Evolutionary conservation across 2,113 vertebrate genomes (phyloP).

Genomic region (Eira barbara): DNA sequence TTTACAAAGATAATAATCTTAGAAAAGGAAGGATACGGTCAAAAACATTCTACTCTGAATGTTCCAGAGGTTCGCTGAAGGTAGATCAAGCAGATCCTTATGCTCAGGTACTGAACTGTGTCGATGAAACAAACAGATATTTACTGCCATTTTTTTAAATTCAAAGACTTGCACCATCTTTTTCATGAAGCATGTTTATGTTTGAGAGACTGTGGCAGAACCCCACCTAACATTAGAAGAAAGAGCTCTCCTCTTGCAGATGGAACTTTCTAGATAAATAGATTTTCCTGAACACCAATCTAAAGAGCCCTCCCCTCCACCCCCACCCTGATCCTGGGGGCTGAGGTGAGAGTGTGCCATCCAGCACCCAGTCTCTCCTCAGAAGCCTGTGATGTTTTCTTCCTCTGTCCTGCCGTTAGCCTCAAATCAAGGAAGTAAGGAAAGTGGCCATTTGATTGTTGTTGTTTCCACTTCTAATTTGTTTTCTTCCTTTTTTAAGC

Average conservation of each 20-base stretch:
- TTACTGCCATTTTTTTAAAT: not conserved
- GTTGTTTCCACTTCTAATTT: not conserved
- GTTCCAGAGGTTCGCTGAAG: not conserved
- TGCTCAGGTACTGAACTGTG: not conserved
- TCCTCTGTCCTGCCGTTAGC: not conserved
- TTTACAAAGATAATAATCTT: not conserved
- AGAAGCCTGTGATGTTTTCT: not conserved
- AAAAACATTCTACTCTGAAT: not conserved
- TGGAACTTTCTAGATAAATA: not conserved
- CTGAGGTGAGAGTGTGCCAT: accelerated
- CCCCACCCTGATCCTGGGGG: not conserved
- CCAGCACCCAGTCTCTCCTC: not conserved
- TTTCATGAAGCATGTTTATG: not conserved
- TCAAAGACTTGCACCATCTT: not conserved
- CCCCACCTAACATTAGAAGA: not conserved
- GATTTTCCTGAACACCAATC: not conserved
- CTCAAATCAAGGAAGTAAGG: not conserved
- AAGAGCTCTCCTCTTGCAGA: not conserved
- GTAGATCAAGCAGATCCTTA: not conserved
- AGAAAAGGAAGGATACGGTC: not conserved
- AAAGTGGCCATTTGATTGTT: not conserved
- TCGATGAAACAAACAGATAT: not conserved
- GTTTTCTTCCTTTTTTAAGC: not conserved
- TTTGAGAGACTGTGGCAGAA: not conserved
- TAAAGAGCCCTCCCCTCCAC: not conserved